phyloP scores from a whole-genome alignment of 2,888 invertebrate genomes.

The Caenorhabditis sp. region DNA sequence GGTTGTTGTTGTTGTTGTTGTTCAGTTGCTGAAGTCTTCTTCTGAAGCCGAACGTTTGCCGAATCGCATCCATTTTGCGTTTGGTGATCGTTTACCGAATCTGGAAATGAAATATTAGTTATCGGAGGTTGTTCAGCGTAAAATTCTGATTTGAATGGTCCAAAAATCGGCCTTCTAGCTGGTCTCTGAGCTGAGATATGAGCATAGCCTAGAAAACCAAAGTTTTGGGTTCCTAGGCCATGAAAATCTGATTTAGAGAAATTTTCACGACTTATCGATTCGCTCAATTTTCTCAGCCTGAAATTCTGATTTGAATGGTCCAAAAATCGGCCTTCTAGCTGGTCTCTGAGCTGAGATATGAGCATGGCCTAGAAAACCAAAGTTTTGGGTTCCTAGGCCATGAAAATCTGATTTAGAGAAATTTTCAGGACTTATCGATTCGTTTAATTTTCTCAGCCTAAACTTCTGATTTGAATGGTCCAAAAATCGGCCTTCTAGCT shows the following conservation, averaged over 20 bases:
- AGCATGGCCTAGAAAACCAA: not conserved
- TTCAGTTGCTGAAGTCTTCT: not conserved
- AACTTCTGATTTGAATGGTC: too few species aligned
- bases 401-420: not conserved
- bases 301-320: not conserved
- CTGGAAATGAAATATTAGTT: too few species aligned
- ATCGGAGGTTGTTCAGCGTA: not conserved
- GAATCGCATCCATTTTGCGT: slow-evolving; percentile 67
- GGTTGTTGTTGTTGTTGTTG: not conserved
- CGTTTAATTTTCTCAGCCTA: too few species aligned
- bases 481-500: too few species aligned
- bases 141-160: not conserved
- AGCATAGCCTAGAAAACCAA: slow-evolving; percentile 5
- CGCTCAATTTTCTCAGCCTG: not conserved
- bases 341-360: not conserved
- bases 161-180: too few species aligned
- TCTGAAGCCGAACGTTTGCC: slow-evolving; percentile 48
- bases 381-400: not conserved
- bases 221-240: not conserved
- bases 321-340: too few species aligned
- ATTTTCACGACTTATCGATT: too few species aligned
- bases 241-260: not conserved
- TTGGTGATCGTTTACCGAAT: slow-evolving; percentile 65
- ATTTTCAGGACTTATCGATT: too few species aligned
- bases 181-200: not conserved